phyloP scores from a whole-genome alignment of 2,888 invertebrate genomes.

The Yponomeuta plumbellus region DNA sequence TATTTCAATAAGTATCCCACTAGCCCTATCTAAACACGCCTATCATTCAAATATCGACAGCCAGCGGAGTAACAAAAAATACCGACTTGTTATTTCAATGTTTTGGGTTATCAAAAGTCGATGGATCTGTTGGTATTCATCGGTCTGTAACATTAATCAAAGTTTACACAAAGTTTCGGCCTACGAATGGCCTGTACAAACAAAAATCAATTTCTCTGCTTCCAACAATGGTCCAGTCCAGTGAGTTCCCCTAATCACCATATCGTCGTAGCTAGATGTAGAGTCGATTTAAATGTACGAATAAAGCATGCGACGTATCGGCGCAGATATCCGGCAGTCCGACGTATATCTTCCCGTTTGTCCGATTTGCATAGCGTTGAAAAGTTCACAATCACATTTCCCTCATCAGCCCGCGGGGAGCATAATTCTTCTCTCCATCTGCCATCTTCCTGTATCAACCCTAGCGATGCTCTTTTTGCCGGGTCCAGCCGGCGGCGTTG shows the following conservation, averaged over 20 bases:
- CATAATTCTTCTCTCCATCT: constrained; percentile 74
- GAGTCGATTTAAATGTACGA: constrained; percentile 48
- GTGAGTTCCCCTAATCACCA: constrained; percentile 17
- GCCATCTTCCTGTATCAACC: constrained; percentile 72
- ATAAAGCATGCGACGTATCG: constrained; percentile 47
- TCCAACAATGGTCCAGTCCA: constrained; percentile 41
- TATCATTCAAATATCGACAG: constrained; percentile 47
- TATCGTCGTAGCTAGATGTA: constrained; percentile 4
- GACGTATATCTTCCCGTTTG: constrained; percentile 52
- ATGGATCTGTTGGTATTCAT: constrained; percentile 67
- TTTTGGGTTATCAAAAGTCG: constrained; percentile 43
- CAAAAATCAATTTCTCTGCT: constrained; percentile 46
- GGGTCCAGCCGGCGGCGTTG: constrained; percentile 66
- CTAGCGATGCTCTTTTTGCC: constrained; percentile 64
- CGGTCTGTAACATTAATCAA: constrained; percentile 46
- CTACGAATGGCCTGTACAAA: constrained; percentile 40
- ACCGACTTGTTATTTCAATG: constrained; percentile 45
- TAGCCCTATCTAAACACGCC: constrained; percentile 70
- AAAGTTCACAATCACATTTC: constrained; percentile 75
- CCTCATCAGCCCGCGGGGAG: constrained; percentile 73
- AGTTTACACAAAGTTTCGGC: constrained; percentile 50
- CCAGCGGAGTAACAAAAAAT: constrained; percentile 33
- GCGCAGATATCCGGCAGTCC: constrained; percentile 43
- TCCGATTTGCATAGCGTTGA: constrained; percentile 72
- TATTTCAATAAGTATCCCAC: constrained; percentile 71